Evolutionary conservation across 1,140 invertebrate genomes (phyloP).

Genomic region (Tenebrio molitor): DNA sequence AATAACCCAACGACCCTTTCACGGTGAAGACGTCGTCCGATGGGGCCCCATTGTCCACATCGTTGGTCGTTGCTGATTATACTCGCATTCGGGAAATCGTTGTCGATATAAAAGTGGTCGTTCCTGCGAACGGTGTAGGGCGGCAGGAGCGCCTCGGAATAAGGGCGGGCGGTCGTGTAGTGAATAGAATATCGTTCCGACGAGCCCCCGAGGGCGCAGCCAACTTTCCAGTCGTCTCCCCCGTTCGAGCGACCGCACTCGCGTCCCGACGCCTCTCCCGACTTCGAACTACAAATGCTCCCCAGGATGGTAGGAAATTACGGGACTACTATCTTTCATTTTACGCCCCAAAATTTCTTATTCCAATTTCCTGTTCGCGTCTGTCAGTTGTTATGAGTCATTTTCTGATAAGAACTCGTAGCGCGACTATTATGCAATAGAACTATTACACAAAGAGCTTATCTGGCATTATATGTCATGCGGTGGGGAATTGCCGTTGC

Average conservation of each 20-base stretch:
- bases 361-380: slow-evolving; percentile 70
- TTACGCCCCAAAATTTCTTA: slow-evolving; percentile 71
- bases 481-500: slow-evolving; percentile 64
- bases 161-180: slow-evolving; percentile 50
- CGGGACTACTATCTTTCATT: slow-evolving; percentile 69
- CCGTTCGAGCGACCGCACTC: not conserved
- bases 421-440: slow-evolving; percentile 66
- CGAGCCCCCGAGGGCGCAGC: slow-evolving; percentile 33
- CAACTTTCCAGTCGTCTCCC: slow-evolving; percentile 53
- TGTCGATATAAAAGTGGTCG: slow-evolving; percentile 5
- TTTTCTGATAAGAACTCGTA: slow-evolving; percentile 69
- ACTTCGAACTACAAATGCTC: slow-evolving; percentile 49
- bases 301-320: slow-evolving; percentile 65
- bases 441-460: slow-evolving; percentile 67
- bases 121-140: slow-evolving; percentile 34
- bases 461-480: slow-evolving; percentile 66
- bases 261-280: slow-evolving; percentile 28
- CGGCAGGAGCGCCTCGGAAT: not conserved
- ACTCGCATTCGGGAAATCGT: slow-evolving; percentile 13
- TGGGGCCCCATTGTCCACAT: no score
- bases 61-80: not conserved
- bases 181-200: slow-evolving; percentile 58
- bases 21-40: no score
- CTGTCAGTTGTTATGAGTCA: slow-evolving; percentile 70
- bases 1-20: no score